Percentiles rank a stretch among this genome's conserved stretches.
phyloP scores from a whole-genome alignment of 1,140 invertebrate species.

The Planococcus citri region DNA sequence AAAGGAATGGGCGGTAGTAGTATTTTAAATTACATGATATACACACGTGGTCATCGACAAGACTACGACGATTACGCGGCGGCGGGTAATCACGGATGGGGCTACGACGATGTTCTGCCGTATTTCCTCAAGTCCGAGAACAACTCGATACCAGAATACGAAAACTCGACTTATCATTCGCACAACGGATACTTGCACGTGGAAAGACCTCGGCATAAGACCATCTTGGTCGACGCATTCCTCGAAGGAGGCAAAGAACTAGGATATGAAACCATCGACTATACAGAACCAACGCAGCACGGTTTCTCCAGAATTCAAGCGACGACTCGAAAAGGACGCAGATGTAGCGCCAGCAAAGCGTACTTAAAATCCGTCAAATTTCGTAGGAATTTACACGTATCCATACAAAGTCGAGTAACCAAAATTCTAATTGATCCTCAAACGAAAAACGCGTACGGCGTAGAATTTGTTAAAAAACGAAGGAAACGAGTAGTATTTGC shows the following conservation, averaged over 20 bases:
- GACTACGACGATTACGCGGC: slow-evolving; percentile 59
- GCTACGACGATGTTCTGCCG: slow-evolving; percentile 62
- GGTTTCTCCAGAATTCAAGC: slow-evolving; percentile 50
- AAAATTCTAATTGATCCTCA: slow-evolving; percentile 51
- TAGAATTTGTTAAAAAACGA: slow-evolving; percentile 47
- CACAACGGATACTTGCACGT: slow-evolving; percentile 53
- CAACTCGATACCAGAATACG: slow-evolving; percentile 33
- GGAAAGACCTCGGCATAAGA: slow-evolving; percentile 46
- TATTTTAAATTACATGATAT: slow-evolving; percentile 69
- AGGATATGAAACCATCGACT: slow-evolving; percentile 40
- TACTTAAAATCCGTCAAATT: slow-evolving; percentile 41
- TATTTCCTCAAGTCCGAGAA: slow-evolving; percentile 75
- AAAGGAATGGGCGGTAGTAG: slow-evolving; percentile 54
- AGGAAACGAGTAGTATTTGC: slow-evolving; percentile 36
- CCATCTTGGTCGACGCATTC: slow-evolving; percentile 38
- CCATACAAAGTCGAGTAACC: slow-evolving; percentile 48
- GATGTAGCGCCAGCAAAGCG: slow-evolving; percentile 44
- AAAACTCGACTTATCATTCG: slow-evolving; percentile 47
- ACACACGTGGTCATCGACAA: slow-evolving; percentile 51
- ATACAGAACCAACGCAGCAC: slow-evolving; percentile 39
- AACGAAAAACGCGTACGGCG: slow-evolving; percentile 46
- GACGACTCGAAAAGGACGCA: slow-evolving; percentile 46
- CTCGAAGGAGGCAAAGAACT: slow-evolving; percentile 42
- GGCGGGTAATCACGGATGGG: slow-evolving; percentile 75
- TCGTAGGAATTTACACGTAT: slow-evolving; percentile 55